Evolutionary conservation across 2,888 invertebrate genomes (phyloP).

Genomic region (Synergus umbraculus): DNA sequence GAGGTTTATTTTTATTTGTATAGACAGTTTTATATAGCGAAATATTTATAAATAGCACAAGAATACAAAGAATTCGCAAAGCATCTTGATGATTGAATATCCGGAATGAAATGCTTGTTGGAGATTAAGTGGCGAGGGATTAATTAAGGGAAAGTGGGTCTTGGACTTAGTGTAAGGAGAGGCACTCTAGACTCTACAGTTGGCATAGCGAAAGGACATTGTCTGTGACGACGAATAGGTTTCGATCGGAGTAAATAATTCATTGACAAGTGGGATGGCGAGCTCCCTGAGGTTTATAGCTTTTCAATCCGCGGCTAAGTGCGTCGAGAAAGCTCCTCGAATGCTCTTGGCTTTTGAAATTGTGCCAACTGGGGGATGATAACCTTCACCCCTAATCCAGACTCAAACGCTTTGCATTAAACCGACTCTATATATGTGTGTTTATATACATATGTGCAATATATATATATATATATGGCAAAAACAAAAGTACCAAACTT

Average conservation of each 20-base stretch:
- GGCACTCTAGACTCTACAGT: not conserved
- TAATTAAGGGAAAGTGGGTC: slow-evolving; percentile 24
- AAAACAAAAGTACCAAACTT: slow-evolving; percentile 11
- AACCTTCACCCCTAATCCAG: slow-evolving; percentile 68
- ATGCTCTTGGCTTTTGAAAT: slow-evolving; percentile 64
- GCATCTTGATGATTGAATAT: not conserved
- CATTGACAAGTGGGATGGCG: slow-evolving; percentile 46
- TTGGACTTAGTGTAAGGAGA: not conserved
- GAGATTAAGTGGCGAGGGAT: not conserved
- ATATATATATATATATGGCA: too few species aligned
- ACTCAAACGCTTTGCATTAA: slow-evolving; percentile 48
- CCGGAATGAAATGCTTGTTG: not conserved
- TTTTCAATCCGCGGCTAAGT: slow-evolving; percentile 63
- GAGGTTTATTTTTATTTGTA: too few species aligned
- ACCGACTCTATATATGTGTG: not conserved
- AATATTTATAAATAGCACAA: too few species aligned
- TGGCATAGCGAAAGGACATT: slow-evolving; percentile 34
- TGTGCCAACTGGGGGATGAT: slow-evolving; percentile 69
- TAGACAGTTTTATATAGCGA: too few species aligned
- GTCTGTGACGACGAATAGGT: slow-evolving; percentile 30
- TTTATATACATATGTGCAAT: not conserved
- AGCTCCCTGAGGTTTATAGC: slow-evolving; percentile 46
- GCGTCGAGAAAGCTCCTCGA: slow-evolving; percentile 60
- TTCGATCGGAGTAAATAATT: slow-evolving; percentile 44
- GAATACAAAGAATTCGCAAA: not conserved